Evolutionary conservation across 2,888 invertebrate species (phyloP).

Genomic region (Hirtodrosophila confusa): DNA sequence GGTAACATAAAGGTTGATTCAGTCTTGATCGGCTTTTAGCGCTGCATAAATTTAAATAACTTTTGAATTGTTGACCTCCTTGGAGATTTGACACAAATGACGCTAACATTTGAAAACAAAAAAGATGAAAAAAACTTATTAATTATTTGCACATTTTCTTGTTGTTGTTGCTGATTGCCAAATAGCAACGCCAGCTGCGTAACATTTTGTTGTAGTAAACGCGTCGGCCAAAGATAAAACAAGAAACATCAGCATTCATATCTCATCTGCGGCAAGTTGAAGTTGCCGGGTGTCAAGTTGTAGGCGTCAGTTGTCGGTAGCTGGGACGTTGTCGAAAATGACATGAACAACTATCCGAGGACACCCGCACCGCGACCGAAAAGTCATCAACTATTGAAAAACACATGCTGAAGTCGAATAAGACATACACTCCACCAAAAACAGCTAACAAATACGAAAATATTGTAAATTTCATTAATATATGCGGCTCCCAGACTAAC

Average conservation of each 20-base stretch:
- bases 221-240: slow-evolving; percentile 44
- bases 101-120: slow-evolving; percentile 27
- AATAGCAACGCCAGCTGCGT: slow-evolving; percentile 55
- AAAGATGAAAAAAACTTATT: slow-evolving; percentile 43
- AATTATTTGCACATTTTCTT: slow-evolving; percentile 65
- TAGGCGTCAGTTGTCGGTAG: slow-evolving; percentile 63
- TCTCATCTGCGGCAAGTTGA: slow-evolving; percentile 37
- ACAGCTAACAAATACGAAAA: too few species aligned
- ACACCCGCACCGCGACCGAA: slow-evolving; percentile 33
- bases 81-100: slow-evolving; percentile 26
- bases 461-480: too few species aligned
- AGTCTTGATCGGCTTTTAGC: slow-evolving; percentile 7
- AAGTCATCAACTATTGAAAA: slow-evolving; percentile 3
- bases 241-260: slow-evolving; percentile 42
- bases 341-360: slow-evolving; percentile 55
- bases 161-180: slow-evolving; percentile 43
- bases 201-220: slow-evolving; percentile 53
- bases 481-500: too few species aligned
- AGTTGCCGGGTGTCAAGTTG: slow-evolving; percentile 47
- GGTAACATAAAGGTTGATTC: slow-evolving; percentile 2
- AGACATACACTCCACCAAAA: slow-evolving; percentile 1
- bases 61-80: slow-evolving; percentile 28
- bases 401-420: background rate
- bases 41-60: slow-evolving; percentile 22
- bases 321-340: slow-evolving; percentile 36